Evolutionary conservation across 2,113 vertebrate genomes (phyloP).

Genomic region (Pantherophis guttatus): DNA sequence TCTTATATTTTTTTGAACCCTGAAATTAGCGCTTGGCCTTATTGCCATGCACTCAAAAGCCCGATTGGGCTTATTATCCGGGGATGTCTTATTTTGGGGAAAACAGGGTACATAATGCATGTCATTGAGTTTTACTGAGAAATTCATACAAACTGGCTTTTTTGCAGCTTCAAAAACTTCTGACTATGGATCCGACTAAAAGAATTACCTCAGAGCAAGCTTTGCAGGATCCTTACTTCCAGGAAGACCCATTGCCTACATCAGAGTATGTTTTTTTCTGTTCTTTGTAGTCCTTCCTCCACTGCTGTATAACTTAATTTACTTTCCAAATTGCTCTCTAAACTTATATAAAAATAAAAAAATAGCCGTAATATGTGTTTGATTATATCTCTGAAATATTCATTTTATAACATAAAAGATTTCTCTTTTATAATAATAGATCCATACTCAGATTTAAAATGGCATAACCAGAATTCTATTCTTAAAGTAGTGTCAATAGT

Average conservation of each 20-base stretch:
- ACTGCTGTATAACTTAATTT: background rate
- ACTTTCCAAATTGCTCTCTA: background rate
- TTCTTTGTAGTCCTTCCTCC: background rate
- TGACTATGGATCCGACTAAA: constrained; percentile 98
- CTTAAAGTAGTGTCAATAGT: background rate
- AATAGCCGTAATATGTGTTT: background rate
- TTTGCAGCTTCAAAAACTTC: constrained; percentile 92
- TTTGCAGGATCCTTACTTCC: constrained; percentile 94
- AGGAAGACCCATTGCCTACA: constrained; percentile 94
- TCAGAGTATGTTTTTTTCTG: constrained; percentile 77
- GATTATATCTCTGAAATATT: constrained; percentile 1
- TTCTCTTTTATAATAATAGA: background rate
- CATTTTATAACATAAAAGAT: background rate
- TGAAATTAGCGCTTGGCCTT: too few species aligned
- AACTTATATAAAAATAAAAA: background rate
- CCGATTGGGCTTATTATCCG: too few species aligned
- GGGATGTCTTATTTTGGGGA: too few species aligned
- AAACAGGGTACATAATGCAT: background rate
- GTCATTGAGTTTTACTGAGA: constrained; percentile 37
- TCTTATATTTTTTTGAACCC: too few species aligned
- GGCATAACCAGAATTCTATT: background rate
- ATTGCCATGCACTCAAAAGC: too few species aligned
- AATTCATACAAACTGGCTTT: constrained; percentile 35
- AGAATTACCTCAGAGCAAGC: constrained; percentile 97
- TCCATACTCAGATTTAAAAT: background rate